Conservation (phyloP, 2,113 vertebrate species). For the Callocephalon fimbriatum region DNA sequence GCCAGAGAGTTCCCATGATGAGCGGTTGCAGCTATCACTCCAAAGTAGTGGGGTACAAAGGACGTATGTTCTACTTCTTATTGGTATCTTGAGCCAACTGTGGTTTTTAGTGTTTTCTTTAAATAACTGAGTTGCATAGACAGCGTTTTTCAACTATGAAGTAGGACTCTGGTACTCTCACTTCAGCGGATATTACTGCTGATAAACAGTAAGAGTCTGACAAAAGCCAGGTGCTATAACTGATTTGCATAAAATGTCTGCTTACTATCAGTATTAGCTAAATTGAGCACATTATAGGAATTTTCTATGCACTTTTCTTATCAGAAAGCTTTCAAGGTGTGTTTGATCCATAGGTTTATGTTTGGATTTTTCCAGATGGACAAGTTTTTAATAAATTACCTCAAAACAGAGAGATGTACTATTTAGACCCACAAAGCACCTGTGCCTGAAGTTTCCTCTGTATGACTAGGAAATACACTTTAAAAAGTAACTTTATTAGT, state of each 20-base stretch:
- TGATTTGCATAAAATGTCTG: background rate
- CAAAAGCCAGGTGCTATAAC: background rate
- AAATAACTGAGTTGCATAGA: background rate
- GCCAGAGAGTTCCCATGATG: background rate
- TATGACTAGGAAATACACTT: background rate
- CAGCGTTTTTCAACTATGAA: background rate
- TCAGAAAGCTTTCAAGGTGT: background rate
- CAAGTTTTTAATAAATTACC: background rate
- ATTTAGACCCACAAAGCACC: background rate
- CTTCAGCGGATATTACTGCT: background rate
- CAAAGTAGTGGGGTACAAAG: background rate
- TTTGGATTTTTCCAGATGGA: background rate
- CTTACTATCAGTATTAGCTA: background rate
- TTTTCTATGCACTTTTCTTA: background rate
- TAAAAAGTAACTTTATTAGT: background rate
- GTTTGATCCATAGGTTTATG: background rate
- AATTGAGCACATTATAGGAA: background rate
- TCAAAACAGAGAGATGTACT: background rate
- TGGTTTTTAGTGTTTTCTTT: background rate
- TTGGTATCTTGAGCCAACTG: background rate
- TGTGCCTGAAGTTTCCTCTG: background rate
- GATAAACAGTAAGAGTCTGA: background rate
- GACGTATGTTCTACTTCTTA: background rate
- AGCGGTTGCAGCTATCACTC: background rate
- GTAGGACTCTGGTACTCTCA: background rate